Base-by-base conservation (phyloP, 2,888 invertebrate species). In the Agonopterix arenella region DNA sequence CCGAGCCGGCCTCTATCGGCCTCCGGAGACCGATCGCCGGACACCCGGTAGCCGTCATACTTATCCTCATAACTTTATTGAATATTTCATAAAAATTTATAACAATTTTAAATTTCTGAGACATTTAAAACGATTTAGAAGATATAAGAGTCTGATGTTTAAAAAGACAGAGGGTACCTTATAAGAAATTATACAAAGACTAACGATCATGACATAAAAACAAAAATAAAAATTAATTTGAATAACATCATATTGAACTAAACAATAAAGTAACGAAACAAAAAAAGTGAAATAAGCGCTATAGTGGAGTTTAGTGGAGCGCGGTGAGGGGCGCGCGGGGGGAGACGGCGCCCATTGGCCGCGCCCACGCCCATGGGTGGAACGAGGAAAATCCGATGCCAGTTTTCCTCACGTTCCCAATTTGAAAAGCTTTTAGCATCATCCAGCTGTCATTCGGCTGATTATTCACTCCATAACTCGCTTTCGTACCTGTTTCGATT, bases 361-460 rank as follows among this genome's bases (percentile, higher is more conserved):
- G 83, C 83, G 84, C 84, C 81, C 77, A 74, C 74, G 61, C 59
- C 71, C 59, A 73, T 75, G 76, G 82, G 80, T 81, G 84, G 85
- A 74, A 75, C 74, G 73, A 68, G 74, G 78, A 77, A 84, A 83
- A 78, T 68, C 68, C 71, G 61, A 69, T 70, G 68, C 57, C 72
- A 73, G 70, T 75, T 84, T 85, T 81, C 78, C 78, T 63, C 61
- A 58, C 66, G 58, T 65, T 73, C 65, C 66, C 68, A 71, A 70
- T 79, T 74, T 73, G 71, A 80, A 85, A 88, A 84, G 84, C 86
- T 88, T 86, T 88, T 85, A 86, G 73, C 80, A 74, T 80, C 79
- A 77, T 73, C 66, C 71, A 58, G 66, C 68, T 80, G 80, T 84
- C 81, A 76, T 66, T 66, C 66, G 68, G 60, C 64, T 77, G 68